These are phyloP conservation scores for Aphidius ervi DNA, from an alignment of 1,140 invertebrate genomes.

Conservation along the genomic window DNA sequence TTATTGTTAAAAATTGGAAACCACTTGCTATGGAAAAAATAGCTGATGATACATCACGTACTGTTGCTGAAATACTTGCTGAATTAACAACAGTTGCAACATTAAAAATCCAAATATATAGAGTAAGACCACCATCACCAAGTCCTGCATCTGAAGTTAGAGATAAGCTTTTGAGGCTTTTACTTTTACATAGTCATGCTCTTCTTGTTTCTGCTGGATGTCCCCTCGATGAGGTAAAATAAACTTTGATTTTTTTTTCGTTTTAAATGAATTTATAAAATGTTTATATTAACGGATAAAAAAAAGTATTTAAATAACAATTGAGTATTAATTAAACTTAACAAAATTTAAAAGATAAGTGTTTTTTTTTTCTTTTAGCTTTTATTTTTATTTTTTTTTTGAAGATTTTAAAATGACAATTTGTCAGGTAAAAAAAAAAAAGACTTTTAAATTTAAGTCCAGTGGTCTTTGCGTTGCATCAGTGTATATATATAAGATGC, in stretches of 20 bases:
- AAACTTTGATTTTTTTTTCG: conserved; percentile 1
- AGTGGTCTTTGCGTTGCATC: no score
- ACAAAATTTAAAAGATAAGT: no score
- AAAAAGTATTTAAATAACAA: no score
- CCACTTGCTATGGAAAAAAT: conserved; percentile 85
- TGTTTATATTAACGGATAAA: no score
- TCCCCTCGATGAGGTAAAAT: conserved; percentile 85
- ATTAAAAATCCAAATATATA: conserved; percentile 81
- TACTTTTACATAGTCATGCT: conserved; percentile 82
- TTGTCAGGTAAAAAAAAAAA: no score
- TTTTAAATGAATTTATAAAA: background rate
- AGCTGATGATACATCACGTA: conserved; percentile 77
- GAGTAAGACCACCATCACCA: conserved; percentile 62
- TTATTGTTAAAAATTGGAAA: conserved; percentile 92
- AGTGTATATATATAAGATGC: no score
- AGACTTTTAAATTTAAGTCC: no score
- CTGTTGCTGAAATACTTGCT: conserved; percentile 87
- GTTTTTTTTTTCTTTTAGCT: background rate
- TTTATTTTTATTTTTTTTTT: background rate
- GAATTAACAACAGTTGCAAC: conserved; percentile 88
- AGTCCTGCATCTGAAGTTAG: conserved; percentile 81
- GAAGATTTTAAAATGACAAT: no score
- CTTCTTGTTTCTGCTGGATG: conserved; percentile 83
- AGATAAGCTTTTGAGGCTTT: conserved; percentile 84
- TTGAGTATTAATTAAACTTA: no score